These are phyloP conservation scores for Mesoligia furuncula DNA, from an alignment of 2,888 invertebrate species.

Conservation along the genomic window DNA sequence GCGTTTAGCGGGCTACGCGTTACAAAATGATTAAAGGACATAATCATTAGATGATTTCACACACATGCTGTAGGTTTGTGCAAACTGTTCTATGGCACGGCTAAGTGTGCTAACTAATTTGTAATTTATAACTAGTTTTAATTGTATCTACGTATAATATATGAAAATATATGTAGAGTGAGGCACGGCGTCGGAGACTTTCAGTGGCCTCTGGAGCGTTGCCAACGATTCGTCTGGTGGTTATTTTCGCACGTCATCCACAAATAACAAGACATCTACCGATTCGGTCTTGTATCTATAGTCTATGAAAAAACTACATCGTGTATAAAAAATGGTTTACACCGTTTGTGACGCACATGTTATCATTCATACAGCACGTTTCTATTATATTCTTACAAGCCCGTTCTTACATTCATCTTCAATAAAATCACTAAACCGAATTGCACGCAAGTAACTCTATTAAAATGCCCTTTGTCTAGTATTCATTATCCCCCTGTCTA, in stretches of 20 bases:
- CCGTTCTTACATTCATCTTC: conserved; percentile 72
- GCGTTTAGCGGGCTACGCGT: neutral
- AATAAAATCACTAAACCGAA: conserved; percentile 81
- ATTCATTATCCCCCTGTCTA: conserved; percentile 90
- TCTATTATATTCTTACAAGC: conserved; percentile 64
- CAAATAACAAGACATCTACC: conserved; percentile 80
- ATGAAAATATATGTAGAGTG: conserved; percentile 73
- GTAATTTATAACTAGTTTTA: conserved; percentile 51
- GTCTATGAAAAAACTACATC: conserved; percentile 47
- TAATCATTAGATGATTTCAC: neutral
- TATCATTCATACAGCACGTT: conserved; percentile 53
- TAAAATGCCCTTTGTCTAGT: conserved; percentile 88
- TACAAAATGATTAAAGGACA: neutral
- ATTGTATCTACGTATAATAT: conserved; percentile 55
- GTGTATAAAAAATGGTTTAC: conserved; percentile 44
- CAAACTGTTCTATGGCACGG: neutral
- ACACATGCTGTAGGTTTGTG: neutral
- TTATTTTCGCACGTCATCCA: conserved; percentile 88
- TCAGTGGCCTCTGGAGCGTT: conserved; percentile 84
- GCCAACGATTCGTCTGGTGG: conserved; percentile 86
- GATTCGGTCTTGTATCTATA: conserved; percentile 49
- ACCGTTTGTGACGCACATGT: conserved; percentile 40
- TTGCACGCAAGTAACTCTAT: conserved; percentile 88
- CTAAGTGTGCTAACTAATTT: conserved; percentile 22
- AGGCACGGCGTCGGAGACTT: conserved; percentile 78